Evolutionary conservation across 2,888 invertebrate species (phyloP), one percentile per base, ranked within the genome.

Genomic region (Yponomeuta plumbellus): DNA sequence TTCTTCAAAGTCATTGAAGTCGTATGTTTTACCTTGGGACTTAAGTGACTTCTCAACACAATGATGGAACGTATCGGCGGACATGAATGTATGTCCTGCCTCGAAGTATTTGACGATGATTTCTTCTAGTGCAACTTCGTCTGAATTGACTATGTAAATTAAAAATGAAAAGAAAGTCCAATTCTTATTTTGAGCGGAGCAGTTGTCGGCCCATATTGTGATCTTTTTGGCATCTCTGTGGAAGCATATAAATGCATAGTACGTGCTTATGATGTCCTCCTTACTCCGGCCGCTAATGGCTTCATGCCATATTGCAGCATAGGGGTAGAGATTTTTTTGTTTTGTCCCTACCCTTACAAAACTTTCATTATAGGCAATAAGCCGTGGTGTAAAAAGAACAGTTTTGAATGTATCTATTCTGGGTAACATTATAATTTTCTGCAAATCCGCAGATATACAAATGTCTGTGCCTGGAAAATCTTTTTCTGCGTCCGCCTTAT

Each of bases 231-330:
- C 26, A 26, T 26, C 26, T 26, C 26, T 26, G 26, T 52, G 52
- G 52, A 52, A 8, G n/a, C n/a, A 52, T 8, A 52, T 52, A 52
- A 52, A 52, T 52, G 52, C 52, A 52, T 52, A 52, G 52, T 52
- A 52, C 52, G 52, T 52, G 52, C 52, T 52, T 52, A 52, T 52
- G 52, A 52, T 52, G 52, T 52, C 52, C 52, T 52, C 52, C 52
- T 52, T 52, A 52, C 52, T 52, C n/a, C 52, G 52, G 52, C 52
- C 52, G 52, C 52, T 52, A 52, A 52, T 52, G 52, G 52, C 52
- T 52, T 52, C 52, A 52, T 52, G 52, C 52, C 52, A 52, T 52
- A 52, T 17, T 52, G n/a, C 52, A 52, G 52, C 52, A 52, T 52
- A 52, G 52, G 52, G 52, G 52, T 52, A 52, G 52, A 52, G 52